phyloP scores from a whole-genome alignment of 2,888 invertebrate species.

The Thereva nobilitata region DNA sequence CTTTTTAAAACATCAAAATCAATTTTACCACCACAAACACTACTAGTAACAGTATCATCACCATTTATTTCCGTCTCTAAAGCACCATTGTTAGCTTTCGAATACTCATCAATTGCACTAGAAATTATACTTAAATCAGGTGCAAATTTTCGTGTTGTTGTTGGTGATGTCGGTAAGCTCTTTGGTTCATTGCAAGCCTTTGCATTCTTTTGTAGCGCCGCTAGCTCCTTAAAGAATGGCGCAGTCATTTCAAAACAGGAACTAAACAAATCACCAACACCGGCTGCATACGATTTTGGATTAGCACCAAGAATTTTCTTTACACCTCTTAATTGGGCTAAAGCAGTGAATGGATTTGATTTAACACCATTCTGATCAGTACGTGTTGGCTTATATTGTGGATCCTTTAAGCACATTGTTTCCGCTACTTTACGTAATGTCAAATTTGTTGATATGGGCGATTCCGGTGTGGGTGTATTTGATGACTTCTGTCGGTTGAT shows the following conservation, averaged over 20 bases:
- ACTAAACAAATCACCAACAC: slow-evolving; percentile 67
- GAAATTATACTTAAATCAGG: slow-evolving; percentile 34
- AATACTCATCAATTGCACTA: slow-evolving; percentile 22
- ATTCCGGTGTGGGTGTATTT: slow-evolving; percentile 52
- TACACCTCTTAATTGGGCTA: slow-evolving; percentile 78
- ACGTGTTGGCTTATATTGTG: slow-evolving; percentile 72
- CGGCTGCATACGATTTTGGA: slow-evolving; percentile 59
- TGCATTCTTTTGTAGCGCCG: slow-evolving; percentile 50
- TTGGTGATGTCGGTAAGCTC: slow-evolving; percentile 63
- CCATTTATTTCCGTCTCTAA: slow-evolving; percentile 51
- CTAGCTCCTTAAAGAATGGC: slow-evolving; percentile 62
- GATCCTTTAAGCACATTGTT: slow-evolving; percentile 83
- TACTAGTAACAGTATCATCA: slow-evolving; percentile 46
- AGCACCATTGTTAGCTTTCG: slow-evolving; percentile 1
- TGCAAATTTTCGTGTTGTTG: slow-evolving; percentile 54
- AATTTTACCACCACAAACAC: slow-evolving; percentile 34
- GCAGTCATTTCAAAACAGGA: slow-evolving; percentile 79
- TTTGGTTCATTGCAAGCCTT: slow-evolving; percentile 54
- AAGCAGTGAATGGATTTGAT: slow-evolving; percentile 73
- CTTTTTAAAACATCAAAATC: slow-evolving; percentile 41
- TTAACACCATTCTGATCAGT: slow-evolving; percentile 58
- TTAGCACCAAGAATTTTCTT: slow-evolving; percentile 77
- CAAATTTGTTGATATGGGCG: slow-evolving; percentile 45
- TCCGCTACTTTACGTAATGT: slow-evolving; percentile 75
- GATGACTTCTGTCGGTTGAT: slow-evolving; percentile 59